phyloP scores from a whole-genome alignment of 1,140 invertebrate species.

The Trichogramma pretiosum region DNA sequence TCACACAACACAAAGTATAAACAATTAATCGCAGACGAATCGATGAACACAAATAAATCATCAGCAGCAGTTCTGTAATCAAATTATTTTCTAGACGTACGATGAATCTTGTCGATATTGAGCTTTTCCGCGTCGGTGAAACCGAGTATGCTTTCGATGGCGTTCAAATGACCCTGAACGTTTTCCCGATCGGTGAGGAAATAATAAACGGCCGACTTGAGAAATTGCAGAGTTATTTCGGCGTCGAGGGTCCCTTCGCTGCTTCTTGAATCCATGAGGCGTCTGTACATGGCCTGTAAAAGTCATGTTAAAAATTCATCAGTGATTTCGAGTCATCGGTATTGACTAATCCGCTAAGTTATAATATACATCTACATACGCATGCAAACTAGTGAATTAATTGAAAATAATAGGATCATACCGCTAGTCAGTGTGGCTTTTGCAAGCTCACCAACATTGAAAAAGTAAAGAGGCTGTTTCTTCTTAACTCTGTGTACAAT shows the following conservation, averaged over 20 bases:
- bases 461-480: constrained; percentile 39
- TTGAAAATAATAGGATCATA: too few relatives aligned
- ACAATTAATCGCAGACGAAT: constrained; percentile 5
- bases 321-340: too few relatives aligned
- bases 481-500: too few relatives aligned
- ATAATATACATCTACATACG: too few relatives aligned
- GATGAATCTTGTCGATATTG: constrained; percentile 56
- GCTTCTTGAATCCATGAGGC: constrained; percentile 63
- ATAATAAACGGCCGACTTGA: constrained; percentile 84
- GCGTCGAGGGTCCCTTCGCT: constrained; percentile 64
- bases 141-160: constrained; percentile 78
- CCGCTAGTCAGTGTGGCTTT: too few relatives aligned
- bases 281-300: constrained; percentile 78
- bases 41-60: background rate
- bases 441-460: too few relatives aligned
- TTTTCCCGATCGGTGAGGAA: constrained; percentile 81
- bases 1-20: too few relatives aligned
- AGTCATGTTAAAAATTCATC: too few relatives aligned
- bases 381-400: too few relatives aligned
- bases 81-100: constrained; percentile 30
- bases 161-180: constrained; percentile 70
- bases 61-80: constrained; percentile 1
- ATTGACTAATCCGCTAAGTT: too few relatives aligned
- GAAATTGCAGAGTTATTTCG: constrained; percentile 77
- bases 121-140: constrained; percentile 66